A percentile compares a stretch with the other conserved stretches of the same genome.
phyloP scores from a whole-genome alignment of 2,113 vertebrate genomes.

The Urocolius indicus region DNA sequence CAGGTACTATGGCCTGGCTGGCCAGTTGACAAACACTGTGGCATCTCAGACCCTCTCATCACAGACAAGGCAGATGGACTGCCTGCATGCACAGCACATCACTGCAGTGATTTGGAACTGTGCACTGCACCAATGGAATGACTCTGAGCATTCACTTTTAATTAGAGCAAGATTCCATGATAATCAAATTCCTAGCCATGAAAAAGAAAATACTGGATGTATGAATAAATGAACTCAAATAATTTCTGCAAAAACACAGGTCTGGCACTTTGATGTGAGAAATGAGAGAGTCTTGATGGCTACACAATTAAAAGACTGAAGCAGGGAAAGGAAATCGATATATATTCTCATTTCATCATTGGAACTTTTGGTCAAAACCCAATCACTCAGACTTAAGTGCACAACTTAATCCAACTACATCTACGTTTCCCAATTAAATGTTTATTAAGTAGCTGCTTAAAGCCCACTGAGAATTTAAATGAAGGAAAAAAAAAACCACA shows the following conservation, averaged over 20 bases:
- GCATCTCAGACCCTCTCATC: neutral
- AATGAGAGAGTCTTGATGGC: neutral
- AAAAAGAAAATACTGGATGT: neutral
- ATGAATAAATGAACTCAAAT: neutral
- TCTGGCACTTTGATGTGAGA: neutral
- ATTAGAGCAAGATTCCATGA: neutral
- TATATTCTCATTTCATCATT: neutral
- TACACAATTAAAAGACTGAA: neutral
- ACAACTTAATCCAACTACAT: neutral
- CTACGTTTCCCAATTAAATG: neutral
- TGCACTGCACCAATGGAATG: fast-evolving
- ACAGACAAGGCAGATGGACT: neutral
- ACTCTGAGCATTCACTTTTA: too few relatives aligned
- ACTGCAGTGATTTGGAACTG: neutral
- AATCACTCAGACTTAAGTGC: neutral
- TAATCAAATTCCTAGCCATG: neutral
- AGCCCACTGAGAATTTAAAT: neutral
- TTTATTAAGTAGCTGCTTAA: neutral
- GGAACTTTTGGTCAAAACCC: neutral
- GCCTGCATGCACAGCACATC: fast-evolving
- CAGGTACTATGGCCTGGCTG: neutral
- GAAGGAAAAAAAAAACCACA: neutral
- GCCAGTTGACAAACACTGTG: neutral
- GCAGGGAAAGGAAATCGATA: neutral
- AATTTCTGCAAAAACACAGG: neutral